Percentiles rank a stretch among this genome's conserved stretches.
Conservation (phyloP, 2,797 vertebrate genomes). For the Myotis daubentonii region DNA sequence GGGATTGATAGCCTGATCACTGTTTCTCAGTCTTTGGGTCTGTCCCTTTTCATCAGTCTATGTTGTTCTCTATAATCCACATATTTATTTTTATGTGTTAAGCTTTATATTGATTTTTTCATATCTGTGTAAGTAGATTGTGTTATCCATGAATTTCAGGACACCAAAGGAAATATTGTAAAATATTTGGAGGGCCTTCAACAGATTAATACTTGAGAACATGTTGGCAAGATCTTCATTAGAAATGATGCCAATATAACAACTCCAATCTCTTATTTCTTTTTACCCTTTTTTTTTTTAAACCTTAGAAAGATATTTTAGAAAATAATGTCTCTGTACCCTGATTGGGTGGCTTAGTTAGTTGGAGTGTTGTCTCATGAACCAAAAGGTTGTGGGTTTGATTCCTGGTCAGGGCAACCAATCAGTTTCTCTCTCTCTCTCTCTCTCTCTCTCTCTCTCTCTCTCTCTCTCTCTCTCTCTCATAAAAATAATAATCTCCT, state of each 20-base stretch:
- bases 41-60: too few relatives aligned
- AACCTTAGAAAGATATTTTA: background rate
- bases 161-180: background rate
- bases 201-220: background rate
- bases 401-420: background rate
- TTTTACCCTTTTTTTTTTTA: background rate
- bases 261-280: background rate
- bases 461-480: background rate
- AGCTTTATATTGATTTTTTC: background rate
- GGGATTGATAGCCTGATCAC: too few relatives aligned
- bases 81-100: background rate
- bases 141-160: background rate
- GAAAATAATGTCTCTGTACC: background rate
- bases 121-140: background rate
- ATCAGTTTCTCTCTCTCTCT: background rate
- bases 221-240: background rate
- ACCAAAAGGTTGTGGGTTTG: background rate
- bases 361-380: background rate
- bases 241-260: background rate
- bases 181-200: background rate
- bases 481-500: too few relatives aligned
- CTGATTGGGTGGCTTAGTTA: background rate
- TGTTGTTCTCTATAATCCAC: too few relatives aligned
- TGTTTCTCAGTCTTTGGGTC: too few relatives aligned
- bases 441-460: background rate